These are phyloP conservation scores for Tetramorium simillimum DNA, from an alignment of 1,140 invertebrate species.

Conservation along the genomic window DNA sequence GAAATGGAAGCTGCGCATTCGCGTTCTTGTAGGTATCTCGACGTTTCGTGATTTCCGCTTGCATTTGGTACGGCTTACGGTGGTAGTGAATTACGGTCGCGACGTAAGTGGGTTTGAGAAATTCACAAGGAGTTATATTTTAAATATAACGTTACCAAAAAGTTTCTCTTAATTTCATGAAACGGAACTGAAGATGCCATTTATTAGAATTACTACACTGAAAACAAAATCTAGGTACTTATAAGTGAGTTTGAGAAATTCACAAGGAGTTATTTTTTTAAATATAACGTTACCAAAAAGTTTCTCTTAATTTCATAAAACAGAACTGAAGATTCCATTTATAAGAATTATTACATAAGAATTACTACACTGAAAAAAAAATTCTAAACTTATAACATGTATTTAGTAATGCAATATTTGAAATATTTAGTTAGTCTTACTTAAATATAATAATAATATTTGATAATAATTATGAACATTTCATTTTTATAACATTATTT, in stretches of 20 bases:
- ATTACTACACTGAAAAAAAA: neutral
- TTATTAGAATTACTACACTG: neutral
- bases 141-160: neutral
- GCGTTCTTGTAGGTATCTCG: neutral
- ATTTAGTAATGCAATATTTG: too few species aligned
- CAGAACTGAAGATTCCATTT: neutral
- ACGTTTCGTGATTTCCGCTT: constrained; percentile 43
- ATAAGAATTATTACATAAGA: too few species aligned
- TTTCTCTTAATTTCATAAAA: neutral
- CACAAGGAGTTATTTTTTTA: neutral
- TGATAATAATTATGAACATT: too few species aligned
- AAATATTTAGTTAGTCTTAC: too few species aligned
- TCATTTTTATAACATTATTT: too few species aligned
- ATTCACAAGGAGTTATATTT: constrained; percentile 13
- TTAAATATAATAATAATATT: too few species aligned
- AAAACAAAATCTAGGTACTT: too few species aligned
- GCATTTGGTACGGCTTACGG: neutral
- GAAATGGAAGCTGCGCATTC: constrained; percentile 49
- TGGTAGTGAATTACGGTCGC: constrained; percentile 22
- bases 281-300: neutral
- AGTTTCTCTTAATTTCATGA: neutral
- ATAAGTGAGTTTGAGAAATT: neutral
- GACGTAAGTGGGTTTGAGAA: constrained; percentile 16
- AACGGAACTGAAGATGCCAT: neutral
- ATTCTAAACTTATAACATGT: too few species aligned